Conservation (phyloP, 1,140 invertebrate species). For the Telenomus remus region DNA sequence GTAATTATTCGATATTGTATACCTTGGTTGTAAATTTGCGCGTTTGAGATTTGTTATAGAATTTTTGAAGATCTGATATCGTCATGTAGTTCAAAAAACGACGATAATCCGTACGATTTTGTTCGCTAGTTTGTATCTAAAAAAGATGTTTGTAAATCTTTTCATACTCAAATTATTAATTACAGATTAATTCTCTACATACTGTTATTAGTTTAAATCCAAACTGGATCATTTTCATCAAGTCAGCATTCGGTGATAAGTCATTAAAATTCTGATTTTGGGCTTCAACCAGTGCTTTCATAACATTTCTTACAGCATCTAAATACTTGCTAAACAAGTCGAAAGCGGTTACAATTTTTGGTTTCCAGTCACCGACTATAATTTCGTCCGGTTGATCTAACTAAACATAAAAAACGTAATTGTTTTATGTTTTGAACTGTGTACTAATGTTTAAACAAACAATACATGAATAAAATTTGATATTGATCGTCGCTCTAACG, state of each 20-base stretch:
- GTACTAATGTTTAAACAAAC: too few relatives aligned
- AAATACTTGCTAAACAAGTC: constrained; percentile 1
- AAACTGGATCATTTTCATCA: not conserved
- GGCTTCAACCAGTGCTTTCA: too few relatives aligned
- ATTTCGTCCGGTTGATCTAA: constrained; percentile 18
- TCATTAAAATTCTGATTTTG: too few relatives aligned
- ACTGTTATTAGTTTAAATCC: not conserved
- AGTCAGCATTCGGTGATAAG: not conserved
- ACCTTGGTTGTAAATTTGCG: constrained; percentile 3
- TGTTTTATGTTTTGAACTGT: too few relatives aligned
- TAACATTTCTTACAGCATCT: not conserved
- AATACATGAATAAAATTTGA: not conserved
- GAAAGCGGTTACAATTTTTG: not conserved
- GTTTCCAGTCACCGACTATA: not conserved
- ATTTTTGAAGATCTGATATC: constrained; percentile 16
- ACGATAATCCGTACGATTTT: constrained; percentile 10
- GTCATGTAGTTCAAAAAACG: constrained; percentile 25
- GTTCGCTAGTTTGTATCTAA: constrained; percentile 11
- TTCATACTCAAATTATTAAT: too few relatives aligned
- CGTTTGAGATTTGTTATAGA: constrained; percentile 3
- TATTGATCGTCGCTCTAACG: constrained; percentile 11
- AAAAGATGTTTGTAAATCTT: too few relatives aligned
- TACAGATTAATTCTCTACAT: too few relatives aligned
- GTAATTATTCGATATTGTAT: constrained; percentile 1
- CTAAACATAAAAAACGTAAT: constrained; percentile 17